Evolutionary conservation across 2,888 invertebrate genomes (phyloP), one percentile per base, ranked within the genome.

Genomic region (Galerucella pusilla): DNA sequence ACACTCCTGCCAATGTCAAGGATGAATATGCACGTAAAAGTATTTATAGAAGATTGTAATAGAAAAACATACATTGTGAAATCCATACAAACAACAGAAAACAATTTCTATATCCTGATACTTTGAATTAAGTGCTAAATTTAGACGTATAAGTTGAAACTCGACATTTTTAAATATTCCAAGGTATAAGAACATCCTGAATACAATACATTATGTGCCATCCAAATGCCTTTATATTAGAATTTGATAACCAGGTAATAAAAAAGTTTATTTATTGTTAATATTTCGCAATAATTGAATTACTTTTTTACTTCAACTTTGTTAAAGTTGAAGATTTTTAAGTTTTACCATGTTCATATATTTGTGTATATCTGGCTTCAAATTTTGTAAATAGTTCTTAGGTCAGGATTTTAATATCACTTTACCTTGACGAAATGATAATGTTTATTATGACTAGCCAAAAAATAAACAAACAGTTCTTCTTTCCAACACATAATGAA

Each of bases 201-300:
- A 52, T 72, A 57, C 49, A 66, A 68, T 68, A 46, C 46, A 28
- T 45, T 72, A 52, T 66, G 71, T 72, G 72, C 72, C 72, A 72
- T 72, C 72, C 72, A 67, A 66, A 66, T 64, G 66, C 66, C 54
- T 72, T 72, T 66, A 49, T 45, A 59, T 35, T 60, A 66, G 49
- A 63, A 63, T 71, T 61, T 42, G 64, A 71, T 65, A 71, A 54
- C 65, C 65, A 59, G 68, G 20, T 68, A 60, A 67, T 67, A 57
- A 28, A 61, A 65, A 65, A 60, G 20, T 68, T 59, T 68, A 59
- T 42, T 68, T 60, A 60, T 65, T 65, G 45, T 65, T 65, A 42
- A 46, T 46, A 20, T 63, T 63, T 28, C 10, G 63, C 63, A 63
- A 63, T 65, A 65, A 46, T 20, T 65, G 12, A 65, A 65, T 65